Conservation (phyloP, 2,797 vertebrate genomes). For the Chanos chanos region DNA sequence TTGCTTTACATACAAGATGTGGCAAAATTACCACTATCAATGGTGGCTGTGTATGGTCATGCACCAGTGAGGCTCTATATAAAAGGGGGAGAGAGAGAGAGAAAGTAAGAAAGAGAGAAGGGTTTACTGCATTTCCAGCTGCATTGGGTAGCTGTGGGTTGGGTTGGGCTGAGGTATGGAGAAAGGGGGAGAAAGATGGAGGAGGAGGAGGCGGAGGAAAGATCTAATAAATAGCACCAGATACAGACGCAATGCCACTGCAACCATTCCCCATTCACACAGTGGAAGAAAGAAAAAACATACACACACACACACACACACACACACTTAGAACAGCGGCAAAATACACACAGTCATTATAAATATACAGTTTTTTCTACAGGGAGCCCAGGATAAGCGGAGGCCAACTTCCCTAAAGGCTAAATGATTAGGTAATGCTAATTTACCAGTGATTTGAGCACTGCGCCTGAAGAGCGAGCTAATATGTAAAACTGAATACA, state of each 20-base stretch:
- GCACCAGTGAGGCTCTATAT: conserved; percentile 1
- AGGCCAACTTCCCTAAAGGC: conserved; percentile 59
- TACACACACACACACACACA: neutral
- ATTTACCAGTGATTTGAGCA: conserved; percentile 59
- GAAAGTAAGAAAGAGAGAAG: neutral
- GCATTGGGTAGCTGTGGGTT: conserved; percentile 9
- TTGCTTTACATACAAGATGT: no score
- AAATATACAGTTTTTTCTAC: neutral
- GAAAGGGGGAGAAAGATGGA: neutral
- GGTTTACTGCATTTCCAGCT: conserved; percentile 14
- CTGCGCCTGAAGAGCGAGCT: conserved; percentile 49
- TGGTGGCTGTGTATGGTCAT: no score
- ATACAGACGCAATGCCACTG: conserved; percentile 2
- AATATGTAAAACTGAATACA: conserved; percentile 32
- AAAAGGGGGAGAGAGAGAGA: conserved; percentile 1
- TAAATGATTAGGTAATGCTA: conserved; percentile 57
- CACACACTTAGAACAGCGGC: neutral
- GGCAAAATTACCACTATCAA: no score
- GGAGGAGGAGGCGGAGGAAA: neutral
- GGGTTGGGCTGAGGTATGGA: conserved; percentile 9
- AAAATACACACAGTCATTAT: neutral
- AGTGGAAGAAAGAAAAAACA: conserved; percentile 1
- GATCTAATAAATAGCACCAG: conserved; percentile 14
- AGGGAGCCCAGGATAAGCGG: conserved; percentile 17
- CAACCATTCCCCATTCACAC: conserved; percentile 12